Base-by-base conservation (phyloP, 2,797 vertebrate genomes). In the Propithecus deckenii region DNA sequence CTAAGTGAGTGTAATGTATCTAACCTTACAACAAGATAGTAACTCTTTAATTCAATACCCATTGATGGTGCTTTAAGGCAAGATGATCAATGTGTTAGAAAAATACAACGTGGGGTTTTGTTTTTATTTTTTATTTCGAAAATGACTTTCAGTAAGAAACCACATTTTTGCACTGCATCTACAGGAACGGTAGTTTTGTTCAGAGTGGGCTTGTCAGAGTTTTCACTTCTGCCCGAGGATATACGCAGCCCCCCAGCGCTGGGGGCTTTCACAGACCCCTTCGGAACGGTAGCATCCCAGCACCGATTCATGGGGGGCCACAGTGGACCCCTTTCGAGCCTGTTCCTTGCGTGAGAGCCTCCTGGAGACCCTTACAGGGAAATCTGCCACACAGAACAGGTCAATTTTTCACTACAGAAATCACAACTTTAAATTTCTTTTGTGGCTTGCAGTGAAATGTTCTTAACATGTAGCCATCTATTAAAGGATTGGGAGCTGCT, bases 31-130 rank as follows among this genome's bases (percentile, higher is more conserved):
- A 86, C 52, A 35, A 72, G 59, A 86, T 95, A 90, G 87, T 95
- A 61, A 94, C 30, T 67, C 30, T 85, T 74, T 85, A 96, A 97
- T 79, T 97, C 94, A 97, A 67, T 97, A 91, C 87, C 75, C 76
- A 30, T 43, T 71, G 81, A 80, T 80, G 86, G 55, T 96, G 97
- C 97, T 96, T 98, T 95, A 96, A 97, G 92, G n/a, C 86, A 38
- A 97, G 25, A 94, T 50, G 78, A 97, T 97, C 96, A 96, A 96
- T 57, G 0, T 95, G 94, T 95, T 96, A 1, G 65, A 92, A 72
- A 98, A 97, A 86, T 18, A 0, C 35, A 48, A 17, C 94, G 86
- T 71, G n/a, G 81, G 79, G 74, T 18, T 65, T 48, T 93, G 74
- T 50, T 69, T 63, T 38, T 86, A 25, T 69, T 43, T 48, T 59